Conservation (phyloP, 2,113 vertebrate genomes). For the Heterochromis multidens region DNA sequence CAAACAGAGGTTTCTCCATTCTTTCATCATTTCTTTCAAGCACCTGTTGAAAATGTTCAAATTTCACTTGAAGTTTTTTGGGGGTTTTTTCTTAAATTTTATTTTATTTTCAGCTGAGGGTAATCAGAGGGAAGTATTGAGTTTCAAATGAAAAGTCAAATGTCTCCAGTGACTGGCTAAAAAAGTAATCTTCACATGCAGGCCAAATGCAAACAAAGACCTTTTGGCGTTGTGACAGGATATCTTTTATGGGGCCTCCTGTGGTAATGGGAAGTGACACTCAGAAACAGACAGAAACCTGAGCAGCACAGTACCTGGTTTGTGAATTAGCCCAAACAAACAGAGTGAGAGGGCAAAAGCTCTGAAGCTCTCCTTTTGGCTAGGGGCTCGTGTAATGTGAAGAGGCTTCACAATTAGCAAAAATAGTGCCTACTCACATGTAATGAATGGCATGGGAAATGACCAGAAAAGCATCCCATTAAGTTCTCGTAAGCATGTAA, state of each 20-base stretch:
- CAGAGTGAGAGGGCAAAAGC: slow-evolving; percentile 25
- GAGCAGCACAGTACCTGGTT: slow-evolving; percentile 55
- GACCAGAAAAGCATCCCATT: background rate
- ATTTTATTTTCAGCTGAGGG: background rate
- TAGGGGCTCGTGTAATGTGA: background rate
- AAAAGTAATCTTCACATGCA: slow-evolving; percentile 32
- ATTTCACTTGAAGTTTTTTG: slow-evolving; percentile 19
- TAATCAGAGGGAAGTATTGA: background rate
- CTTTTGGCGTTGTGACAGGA: slow-evolving; percentile 66
- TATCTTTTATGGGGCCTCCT: slow-evolving; percentile 56
- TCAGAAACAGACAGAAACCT: slow-evolving; percentile 39
- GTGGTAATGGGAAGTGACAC: slow-evolving; percentile 54
- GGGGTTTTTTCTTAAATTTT: background rate
- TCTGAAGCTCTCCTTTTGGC: slow-evolving; percentile 29
- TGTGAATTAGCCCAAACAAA: slow-evolving; percentile 62
- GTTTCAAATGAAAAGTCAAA: slow-evolving; percentile 32
- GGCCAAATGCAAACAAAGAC: slow-evolving; percentile 60
- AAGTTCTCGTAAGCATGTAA: background rate
- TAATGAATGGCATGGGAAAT: background rate
- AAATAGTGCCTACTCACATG: background rate
- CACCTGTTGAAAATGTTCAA: slow-evolving; percentile 46
- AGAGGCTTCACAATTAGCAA: background rate
- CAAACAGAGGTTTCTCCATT: slow-evolving; percentile 26
- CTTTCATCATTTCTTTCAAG: slow-evolving; percentile 46
- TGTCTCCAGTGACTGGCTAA: slow-evolving; percentile 22